Conservation (phyloP, 2,797 vertebrate species). For the Tadarida brasiliensis region DNA sequence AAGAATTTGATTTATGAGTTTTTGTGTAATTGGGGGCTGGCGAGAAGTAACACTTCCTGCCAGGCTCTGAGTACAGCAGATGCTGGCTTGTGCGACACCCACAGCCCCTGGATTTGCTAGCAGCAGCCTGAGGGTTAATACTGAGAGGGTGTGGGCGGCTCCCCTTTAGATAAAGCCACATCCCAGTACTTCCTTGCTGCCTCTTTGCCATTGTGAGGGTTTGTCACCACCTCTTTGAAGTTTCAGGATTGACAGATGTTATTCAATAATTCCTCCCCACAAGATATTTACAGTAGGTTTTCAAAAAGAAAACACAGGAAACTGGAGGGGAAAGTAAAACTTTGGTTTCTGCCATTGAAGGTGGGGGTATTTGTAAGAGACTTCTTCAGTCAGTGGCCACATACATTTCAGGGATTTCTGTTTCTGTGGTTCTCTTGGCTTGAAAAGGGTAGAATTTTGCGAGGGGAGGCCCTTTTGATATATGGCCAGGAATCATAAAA, state of each 20-base stretch:
- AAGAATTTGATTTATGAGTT: background rate
- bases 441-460: conserved; percentile 54
- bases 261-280: conserved; percentile 74
- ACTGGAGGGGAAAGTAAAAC: conserved; percentile 74
- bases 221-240: conserved; percentile 86
- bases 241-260: conserved; percentile 80
- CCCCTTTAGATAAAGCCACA: conserved; percentile 79
- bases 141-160: conserved; percentile 75
- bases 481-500: conserved; percentile 28
- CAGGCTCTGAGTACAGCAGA: background rate
- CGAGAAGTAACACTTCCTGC: background rate
- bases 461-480: background rate
- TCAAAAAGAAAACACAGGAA: conserved; percentile 78
- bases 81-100: background rate
- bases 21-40: background rate
- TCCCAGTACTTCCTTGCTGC: conserved; percentile 84
- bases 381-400: background rate
- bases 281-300: conserved; percentile 72
- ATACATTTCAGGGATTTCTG: conserved; percentile 12
- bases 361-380: conserved; percentile 78
- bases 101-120: background rate
- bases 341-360: conserved; percentile 75
- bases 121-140: conserved; percentile 71
- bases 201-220: conserved; percentile 82
- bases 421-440: background rate